Percentiles rank a stretch among this genome's conserved stretches.
phyloP scores from a whole-genome alignment of 2,113 vertebrate genomes.

The Psittacus erithacus region DNA sequence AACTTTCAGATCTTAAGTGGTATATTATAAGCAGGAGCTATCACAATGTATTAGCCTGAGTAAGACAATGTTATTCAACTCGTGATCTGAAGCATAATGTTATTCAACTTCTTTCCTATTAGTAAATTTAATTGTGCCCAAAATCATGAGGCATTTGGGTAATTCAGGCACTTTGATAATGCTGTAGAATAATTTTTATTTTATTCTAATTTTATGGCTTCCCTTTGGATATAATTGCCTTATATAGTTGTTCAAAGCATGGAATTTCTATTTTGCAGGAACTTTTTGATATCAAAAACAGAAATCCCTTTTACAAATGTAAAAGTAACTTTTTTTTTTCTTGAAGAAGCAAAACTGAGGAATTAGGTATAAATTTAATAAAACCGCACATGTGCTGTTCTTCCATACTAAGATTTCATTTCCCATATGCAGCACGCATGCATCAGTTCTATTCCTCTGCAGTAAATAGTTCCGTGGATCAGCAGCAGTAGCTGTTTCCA shows the following conservation, averaged over 20 bases:
- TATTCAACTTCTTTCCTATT: background rate
- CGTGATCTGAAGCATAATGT: slow-evolving; percentile 1
- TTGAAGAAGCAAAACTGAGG: background rate
- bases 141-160: background rate
- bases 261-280: background rate
- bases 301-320: background rate
- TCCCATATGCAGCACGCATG: fast-evolving
- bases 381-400: background rate
- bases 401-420: background rate
- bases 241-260: background rate
- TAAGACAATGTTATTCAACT: background rate
- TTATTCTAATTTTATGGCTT: background rate
- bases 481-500: background rate
- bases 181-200: background rate
- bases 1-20: slow-evolving; percentile 5
- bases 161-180: background rate
- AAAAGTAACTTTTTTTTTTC: background rate
- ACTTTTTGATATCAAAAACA: background rate
- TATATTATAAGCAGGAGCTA: background rate
- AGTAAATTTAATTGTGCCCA: slow-evolving; percentile 7
- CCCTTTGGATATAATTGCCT: background rate
- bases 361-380: background rate
- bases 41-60: background rate
- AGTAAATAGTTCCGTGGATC: background rate
- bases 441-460: background rate